Conservation (phyloP, 2,113 vertebrate genomes). For the Hiodon tergisus region DNA sequence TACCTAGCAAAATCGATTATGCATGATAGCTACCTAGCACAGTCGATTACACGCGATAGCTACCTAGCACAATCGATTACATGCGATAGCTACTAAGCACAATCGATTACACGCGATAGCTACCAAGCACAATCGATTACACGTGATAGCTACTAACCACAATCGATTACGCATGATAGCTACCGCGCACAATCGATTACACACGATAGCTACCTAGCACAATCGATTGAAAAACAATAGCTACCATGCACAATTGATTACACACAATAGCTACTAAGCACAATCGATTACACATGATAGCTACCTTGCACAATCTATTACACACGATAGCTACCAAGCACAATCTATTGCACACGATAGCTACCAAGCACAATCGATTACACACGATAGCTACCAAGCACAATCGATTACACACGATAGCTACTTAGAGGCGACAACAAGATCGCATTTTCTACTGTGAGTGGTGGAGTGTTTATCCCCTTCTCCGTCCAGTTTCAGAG, state of each 20-base stretch:
- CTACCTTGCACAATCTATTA: constrained; percentile 37
- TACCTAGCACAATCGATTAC: no score
- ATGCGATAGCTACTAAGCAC: no score
- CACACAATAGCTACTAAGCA: constrained; percentile 42
- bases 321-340: constrained; percentile 42
- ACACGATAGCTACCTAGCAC: constrained; percentile 43
- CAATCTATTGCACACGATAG: constrained; percentile 27
- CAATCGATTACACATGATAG: constrained; percentile 27
- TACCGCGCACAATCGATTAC: constrained; percentile 34
- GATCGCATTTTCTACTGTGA: background rate
- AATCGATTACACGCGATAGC: no score
- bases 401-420: constrained; percentile 27
- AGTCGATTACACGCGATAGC: no score
- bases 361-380: constrained; percentile 36
- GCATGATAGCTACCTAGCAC: no score
- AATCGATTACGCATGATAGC: constrained; percentile 29
- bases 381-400: constrained; percentile 42
- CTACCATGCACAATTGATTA: constrained; percentile 40
- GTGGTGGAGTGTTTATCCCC: background rate
- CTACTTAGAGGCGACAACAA: constrained; percentile 49
- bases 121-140: background rate
- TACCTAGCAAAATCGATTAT: no score
- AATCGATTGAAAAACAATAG: constrained; percentile 20
- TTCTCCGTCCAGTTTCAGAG: background rate
- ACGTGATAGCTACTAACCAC: constrained; percentile 41